A percentile compares a stretch with the other conserved stretches of the same genome.
These are phyloP conservation scores for Hartigia nigra DNA, from an alignment of 2,888 invertebrate genomes.

Conservation along the genomic window DNA sequence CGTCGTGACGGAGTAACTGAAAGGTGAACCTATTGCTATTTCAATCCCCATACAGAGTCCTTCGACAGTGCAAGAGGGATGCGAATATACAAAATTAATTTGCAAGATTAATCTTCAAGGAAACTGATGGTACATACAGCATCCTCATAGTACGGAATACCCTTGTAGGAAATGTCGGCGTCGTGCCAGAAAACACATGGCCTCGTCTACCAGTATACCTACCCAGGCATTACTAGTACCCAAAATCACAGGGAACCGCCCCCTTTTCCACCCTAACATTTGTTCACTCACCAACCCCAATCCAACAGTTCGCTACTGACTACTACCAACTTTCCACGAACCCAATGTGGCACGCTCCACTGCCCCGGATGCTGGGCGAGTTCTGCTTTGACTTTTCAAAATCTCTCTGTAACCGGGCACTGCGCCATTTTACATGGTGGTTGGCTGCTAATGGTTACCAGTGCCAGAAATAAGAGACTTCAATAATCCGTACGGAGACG, in stretches of 20 bases:
- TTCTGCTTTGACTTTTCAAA: neutral
- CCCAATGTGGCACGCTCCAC: constrained; percentile 19
- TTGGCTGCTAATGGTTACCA: neutral
- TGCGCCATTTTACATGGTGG: neutral
- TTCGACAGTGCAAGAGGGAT: neutral
- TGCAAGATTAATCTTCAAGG: constrained; percentile 45
- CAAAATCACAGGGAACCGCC: constrained; percentile 1
- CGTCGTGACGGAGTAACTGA: neutral
- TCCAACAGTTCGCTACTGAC: neutral
- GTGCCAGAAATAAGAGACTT: neutral
- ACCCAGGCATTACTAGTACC: neutral
- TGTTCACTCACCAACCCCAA: neutral
- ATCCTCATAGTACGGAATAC: constrained; percentile 21
- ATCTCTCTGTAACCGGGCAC: neutral
- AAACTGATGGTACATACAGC: constrained; percentile 26
- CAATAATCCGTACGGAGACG: neutral
- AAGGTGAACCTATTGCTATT: neutral
- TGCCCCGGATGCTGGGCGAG: constrained; percentile 17
- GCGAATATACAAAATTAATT: constrained; percentile 30
- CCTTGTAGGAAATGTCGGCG: constrained; percentile 29
- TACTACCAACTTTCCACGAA: neutral
- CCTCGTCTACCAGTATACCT: neutral
- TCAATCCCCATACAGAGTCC: neutral
- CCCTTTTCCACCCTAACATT: neutral
- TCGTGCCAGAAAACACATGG: constrained; percentile 36